These are phyloP conservation scores for Ciona savignyi DNA, from an alignment of 23 tunicate genomes.

Conservation along the genomic window DNA sequence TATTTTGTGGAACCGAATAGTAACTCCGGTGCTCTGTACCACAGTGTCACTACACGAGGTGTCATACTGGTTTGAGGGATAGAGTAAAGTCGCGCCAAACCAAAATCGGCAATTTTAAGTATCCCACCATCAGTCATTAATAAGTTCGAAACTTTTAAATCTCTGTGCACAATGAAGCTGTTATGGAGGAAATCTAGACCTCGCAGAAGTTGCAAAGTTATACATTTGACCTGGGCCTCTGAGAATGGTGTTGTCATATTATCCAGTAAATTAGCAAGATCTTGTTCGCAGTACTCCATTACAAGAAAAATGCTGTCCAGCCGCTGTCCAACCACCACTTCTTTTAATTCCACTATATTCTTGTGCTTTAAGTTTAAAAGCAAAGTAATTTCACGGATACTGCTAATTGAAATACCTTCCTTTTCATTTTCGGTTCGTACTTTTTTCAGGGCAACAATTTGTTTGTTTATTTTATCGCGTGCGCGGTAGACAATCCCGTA, in stretches of 20 bases:
- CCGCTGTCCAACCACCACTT: conserved; percentile 93
- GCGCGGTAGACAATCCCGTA: conserved; percentile 98
- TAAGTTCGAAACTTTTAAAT: conserved; percentile 93
- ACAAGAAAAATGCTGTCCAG: conserved; percentile 98
- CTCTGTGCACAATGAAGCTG: conserved; percentile 92
- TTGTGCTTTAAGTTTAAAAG: conserved; percentile 81
- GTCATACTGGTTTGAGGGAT: conserved; percentile 66
- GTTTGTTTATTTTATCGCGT: conserved; percentile 54
- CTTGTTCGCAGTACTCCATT: conserved; percentile 99
- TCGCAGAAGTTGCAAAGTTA: conserved; percentile 65
- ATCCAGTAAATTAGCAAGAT: conserved; percentile 89
- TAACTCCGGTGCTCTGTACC: conserved; percentile 98
- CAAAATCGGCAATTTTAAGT: conserved; percentile 96
- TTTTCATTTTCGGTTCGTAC: conserved; percentile 95
- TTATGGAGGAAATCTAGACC: conserved; percentile 89
- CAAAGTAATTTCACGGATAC: conserved; percentile 87
- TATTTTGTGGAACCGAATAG: conserved; percentile 68
- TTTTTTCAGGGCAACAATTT: conserved; percentile 96
- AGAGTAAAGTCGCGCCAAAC: conserved; percentile 81
- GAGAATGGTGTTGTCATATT: conserved; percentile 92
- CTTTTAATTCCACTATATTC: conserved; percentile 93
- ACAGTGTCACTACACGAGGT: conserved; percentile 90
- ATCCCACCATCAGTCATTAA: conserved; percentile 93
- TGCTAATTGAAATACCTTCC: conserved; percentile 97
- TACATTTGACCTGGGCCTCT: conserved; percentile 97